Evolutionary conservation across 2,888 invertebrate species (phyloP).

Genomic region (Cacoxenus indagator): DNA sequence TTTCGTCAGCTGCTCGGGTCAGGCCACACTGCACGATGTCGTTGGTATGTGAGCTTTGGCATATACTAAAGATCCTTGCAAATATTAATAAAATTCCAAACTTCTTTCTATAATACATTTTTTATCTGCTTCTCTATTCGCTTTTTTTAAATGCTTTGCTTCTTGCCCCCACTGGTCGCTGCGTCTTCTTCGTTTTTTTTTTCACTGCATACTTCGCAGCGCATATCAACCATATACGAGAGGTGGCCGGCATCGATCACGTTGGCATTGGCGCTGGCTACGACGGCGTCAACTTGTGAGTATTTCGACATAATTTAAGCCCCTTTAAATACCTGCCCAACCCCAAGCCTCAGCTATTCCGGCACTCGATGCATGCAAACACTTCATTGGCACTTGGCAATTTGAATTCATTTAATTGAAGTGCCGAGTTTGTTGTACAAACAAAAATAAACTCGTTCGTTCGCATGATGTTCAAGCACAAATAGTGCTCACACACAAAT

Average conservation of each 20-base stretch:
- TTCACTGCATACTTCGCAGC: slow-evolving; percentile 72
- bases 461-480: not conserved
- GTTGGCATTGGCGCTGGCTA: slow-evolving; percentile 91
- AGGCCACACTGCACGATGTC: slow-evolving; percentile 75
- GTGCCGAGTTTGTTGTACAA: slow-evolving; percentile 1
- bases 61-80: not conserved
- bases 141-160: not conserved
- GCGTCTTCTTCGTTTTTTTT: slow-evolving; percentile 29
- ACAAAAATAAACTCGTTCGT: slow-evolving; percentile 11
- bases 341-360: not conserved
- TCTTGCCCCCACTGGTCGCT: slow-evolving; percentile 26
- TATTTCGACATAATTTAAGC: slow-evolving; percentile 53
- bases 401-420: slow-evolving; percentile 8
- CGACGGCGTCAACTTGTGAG: slow-evolving; percentile 92
- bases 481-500: not conserved
- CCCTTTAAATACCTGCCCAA: not conserved
- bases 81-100: not conserved
- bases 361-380: not conserved
- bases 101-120: too few relatives aligned
- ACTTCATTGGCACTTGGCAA: not conserved
- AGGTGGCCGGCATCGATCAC: slow-evolving; percentile 87
- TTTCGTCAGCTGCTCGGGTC: slow-evolving; percentile 75
- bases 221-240: slow-evolving; percentile 90
- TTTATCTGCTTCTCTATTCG: not conserved
- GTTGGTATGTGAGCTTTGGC: slow-evolving; percentile 72